These are phyloP conservation scores for Graptemys geographica DNA, from an alignment of 2,797 vertebrate genomes.

Conservation along the genomic window DNA sequence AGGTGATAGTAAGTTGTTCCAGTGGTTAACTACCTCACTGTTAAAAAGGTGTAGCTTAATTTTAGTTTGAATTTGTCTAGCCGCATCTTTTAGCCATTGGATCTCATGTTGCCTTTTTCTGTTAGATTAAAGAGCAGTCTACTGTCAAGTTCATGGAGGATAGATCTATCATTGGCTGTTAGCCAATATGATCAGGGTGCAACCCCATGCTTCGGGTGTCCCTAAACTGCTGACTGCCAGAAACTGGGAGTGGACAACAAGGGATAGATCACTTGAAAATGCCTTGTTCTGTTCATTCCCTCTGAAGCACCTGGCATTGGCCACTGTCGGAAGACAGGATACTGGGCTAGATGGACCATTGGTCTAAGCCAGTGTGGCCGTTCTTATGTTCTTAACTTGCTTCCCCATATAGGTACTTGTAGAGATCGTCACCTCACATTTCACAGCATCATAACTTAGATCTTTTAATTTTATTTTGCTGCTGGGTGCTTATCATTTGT, in stretches of 20 bases:
- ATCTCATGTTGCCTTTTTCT: slow-evolving; percentile 41
- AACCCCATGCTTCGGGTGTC: background rate
- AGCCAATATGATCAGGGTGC: background rate
- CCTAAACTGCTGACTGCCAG: background rate
- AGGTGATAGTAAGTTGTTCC: background rate
- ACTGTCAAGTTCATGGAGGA: background rate
- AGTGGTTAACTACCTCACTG: background rate
- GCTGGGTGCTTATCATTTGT: background rate
- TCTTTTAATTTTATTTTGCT: background rate
- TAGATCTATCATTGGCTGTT: background rate
- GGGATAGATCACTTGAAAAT: background rate
- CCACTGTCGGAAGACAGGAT: background rate
- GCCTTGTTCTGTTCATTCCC: background rate
- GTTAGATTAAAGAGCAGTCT: background rate
- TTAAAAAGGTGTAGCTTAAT: background rate
- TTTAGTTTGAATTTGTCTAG: background rate
- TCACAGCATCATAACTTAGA: fast-evolving
- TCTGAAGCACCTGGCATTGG: background rate
- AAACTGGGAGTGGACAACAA: background rate
- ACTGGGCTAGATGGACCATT: background rate
- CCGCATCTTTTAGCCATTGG: slow-evolving; percentile 49
- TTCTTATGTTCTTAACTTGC: background rate
- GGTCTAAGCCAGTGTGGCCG: background rate
- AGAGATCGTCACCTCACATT: background rate
- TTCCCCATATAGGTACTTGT: background rate